Base-by-base conservation (phyloP, 2,888 invertebrate species). In the Ochropleura plecta region DNA sequence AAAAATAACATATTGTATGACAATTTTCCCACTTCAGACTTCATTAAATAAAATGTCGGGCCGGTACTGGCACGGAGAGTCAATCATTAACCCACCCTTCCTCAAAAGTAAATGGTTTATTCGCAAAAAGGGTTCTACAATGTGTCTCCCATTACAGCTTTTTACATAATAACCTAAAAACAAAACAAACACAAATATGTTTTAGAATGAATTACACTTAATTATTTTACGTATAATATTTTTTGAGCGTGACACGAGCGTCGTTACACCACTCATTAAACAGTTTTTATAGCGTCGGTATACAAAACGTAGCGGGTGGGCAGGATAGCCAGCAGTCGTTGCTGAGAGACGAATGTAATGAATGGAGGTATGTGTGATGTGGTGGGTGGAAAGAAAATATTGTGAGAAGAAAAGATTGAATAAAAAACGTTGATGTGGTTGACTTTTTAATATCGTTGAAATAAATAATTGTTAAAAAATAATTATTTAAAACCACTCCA, bases 251-350 rank as follows among this genome's bases (percentile, higher is more conserved):
- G 84, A 78, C 82, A 63, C 71, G 66, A 74, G 49, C 55, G 59
- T 69, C 73, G 84, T 85, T 86, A 78, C 72, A 84, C 86, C 82
- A 73, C 77, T 84, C 86, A 82, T 85, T 86, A 78, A 84, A 80
- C 84, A 78, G 86, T 62, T 78, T 86, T 84, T 82, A 86, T 86
- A 76, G 78, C 73, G 57, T 76, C 77, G 73, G 63, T 76, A 77
- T 84, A 85, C 78, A 85, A 86, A 74, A 48, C 10, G 55, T 46
- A 59, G 66, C 1, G 40, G 40, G 20, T 14, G 67, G 66, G 49
- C 49, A 20, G 40, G 44, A 51, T 81, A 59, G 70, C 42, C 82
- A 57, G 49, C 70, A 59, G 70, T 73, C 65, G 53, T 51, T 72
- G 59, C 67, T 80, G 81, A 76, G 62, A 73, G 83, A 76, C 71